A percentile compares a stretch with the other conserved stretches of the same genome.
phyloP scores from a whole-genome alignment of 2,888 invertebrate genomes.

The Papilio elwesi region DNA sequence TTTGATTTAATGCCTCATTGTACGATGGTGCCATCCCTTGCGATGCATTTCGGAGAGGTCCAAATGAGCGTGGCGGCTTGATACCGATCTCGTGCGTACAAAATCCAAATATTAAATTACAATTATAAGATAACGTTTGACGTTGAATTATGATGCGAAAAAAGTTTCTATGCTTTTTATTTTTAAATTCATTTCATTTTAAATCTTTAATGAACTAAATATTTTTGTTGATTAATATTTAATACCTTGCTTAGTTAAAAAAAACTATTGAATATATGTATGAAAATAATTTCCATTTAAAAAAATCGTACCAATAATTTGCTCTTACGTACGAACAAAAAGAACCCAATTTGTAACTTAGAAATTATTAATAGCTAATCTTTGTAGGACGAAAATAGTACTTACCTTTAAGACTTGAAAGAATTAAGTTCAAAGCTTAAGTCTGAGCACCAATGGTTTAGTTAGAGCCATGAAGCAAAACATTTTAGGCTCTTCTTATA shows the following conservation, averaged over 20 bases:
- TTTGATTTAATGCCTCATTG: constrained; percentile 80
- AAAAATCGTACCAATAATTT: no score
- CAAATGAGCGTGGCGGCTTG: constrained; percentile 61
- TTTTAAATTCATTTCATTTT: constrained; percentile 51
- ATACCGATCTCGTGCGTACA: constrained; percentile 64
- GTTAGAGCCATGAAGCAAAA: no score
- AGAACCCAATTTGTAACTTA: no score
- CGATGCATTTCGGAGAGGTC: constrained; percentile 66
- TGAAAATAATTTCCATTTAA: no score
- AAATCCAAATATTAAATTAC: constrained; percentile 71
- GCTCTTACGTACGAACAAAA: no score
- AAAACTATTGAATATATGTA: background rate
- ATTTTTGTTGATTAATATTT: constrained; percentile 40
- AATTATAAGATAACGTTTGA: constrained; percentile 56
- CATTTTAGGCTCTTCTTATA: no score
- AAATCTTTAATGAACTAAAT: constrained; percentile 41
- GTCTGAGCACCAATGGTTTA: no score
- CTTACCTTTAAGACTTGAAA: no score
- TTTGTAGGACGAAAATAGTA: no score
- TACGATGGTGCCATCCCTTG: constrained; percentile 51
- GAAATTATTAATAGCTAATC: no score
- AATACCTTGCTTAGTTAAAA: background rate
- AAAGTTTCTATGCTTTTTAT: constrained; percentile 47
- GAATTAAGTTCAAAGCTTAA: no score
- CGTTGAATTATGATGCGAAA: constrained; percentile 32